phyloP scores from a whole-genome alignment of 2,888 invertebrate species.

The Parelbella ahira region DNA sequence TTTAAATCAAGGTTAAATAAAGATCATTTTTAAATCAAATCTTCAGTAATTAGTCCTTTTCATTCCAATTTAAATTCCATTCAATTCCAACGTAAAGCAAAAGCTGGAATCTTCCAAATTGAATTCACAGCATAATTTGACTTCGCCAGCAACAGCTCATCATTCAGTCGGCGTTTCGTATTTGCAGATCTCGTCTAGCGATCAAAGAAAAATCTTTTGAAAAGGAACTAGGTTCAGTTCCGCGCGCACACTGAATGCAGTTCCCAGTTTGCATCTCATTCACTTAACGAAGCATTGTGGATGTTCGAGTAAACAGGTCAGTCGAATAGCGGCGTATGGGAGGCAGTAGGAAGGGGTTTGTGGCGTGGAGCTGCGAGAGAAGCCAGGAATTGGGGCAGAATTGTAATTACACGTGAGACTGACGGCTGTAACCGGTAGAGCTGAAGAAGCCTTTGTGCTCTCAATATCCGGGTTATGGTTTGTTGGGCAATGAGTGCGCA shows the following conservation, averaged over 20 bases:
- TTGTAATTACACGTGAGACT: slow-evolving; percentile 60
- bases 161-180: slow-evolving; percentile 11
- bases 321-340: slow-evolving; percentile 9
- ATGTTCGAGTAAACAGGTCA: slow-evolving; percentile 21
- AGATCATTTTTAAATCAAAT: too few relatives aligned
- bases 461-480: slow-evolving; percentile 53
- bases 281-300: slow-evolving; percentile 23
- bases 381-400: slow-evolving; percentile 58
- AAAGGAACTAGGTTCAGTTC: slow-evolving; percentile 12
- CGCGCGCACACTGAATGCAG: slow-evolving; percentile 17
- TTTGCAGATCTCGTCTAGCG: slow-evolving; percentile 6
- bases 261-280: slow-evolving; percentile 23
- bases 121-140: too few relatives aligned
- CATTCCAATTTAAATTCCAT: too few relatives aligned
- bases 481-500: slow-evolving; percentile 45
- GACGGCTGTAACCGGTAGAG: slow-evolving; percentile 48
- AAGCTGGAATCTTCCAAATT: too few relatives aligned
- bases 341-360: too few relatives aligned
- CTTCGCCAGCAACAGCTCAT: too few relatives aligned
- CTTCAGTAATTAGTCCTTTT: too few relatives aligned
- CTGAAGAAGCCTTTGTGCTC: slow-evolving; percentile 62
- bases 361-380: too few relatives aligned
- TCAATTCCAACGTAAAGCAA: too few relatives aligned
- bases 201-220: slow-evolving; percentile 18
- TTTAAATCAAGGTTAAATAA: too few relatives aligned